Evolutionary conservation across 2,797 vertebrate species (phyloP).

Genomic region (Hippocampus kuda): DNA sequence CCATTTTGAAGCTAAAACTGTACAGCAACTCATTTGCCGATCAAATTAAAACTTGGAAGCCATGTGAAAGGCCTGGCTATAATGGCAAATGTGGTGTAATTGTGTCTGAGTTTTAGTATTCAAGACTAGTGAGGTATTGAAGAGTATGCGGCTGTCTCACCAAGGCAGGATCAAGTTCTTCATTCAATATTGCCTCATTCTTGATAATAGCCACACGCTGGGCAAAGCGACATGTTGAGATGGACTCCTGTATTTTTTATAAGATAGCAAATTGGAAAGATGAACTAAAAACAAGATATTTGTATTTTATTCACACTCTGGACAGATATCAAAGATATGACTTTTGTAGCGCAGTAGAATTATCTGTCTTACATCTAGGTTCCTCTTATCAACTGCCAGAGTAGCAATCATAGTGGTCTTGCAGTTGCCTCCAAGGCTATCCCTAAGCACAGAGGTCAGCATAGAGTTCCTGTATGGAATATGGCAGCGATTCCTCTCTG

Average conservation of each 20-base stretch:
- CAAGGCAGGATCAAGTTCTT: constrained; percentile 86
- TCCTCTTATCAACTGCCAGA: constrained; percentile 78
- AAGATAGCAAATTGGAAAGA: background rate
- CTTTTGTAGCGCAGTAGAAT: background rate
- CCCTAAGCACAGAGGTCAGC: constrained; percentile 93
- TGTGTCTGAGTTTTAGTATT: constrained; percentile 12
- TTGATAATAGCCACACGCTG: constrained; percentile 91
- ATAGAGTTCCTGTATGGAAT: constrained; percentile 95
- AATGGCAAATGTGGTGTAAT: constrained; percentile 21
- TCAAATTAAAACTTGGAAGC: constrained; percentile 33
- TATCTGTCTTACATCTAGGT: constrained; percentile 71
- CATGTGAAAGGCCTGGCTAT: constrained; percentile 28
- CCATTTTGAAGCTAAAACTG: constrained; percentile 20
- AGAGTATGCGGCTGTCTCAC: constrained; percentile 62
- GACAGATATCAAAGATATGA: background rate
- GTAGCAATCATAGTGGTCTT: constrained; percentile 97
- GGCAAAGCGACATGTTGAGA: constrained; percentile 93
- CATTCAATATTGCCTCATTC: constrained; percentile 88
- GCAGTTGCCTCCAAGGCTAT: constrained; percentile 96
- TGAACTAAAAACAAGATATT: background rate
- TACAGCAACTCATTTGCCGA: constrained; percentile 21
- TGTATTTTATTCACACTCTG: background rate
- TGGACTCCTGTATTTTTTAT: constrained; percentile 77
- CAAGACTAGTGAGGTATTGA: constrained; percentile 10
- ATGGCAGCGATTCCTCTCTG: constrained; percentile 85